phyloP scores from a whole-genome alignment of 2,888 invertebrate genomes.

The Caenorhabditis sp. region DNA sequence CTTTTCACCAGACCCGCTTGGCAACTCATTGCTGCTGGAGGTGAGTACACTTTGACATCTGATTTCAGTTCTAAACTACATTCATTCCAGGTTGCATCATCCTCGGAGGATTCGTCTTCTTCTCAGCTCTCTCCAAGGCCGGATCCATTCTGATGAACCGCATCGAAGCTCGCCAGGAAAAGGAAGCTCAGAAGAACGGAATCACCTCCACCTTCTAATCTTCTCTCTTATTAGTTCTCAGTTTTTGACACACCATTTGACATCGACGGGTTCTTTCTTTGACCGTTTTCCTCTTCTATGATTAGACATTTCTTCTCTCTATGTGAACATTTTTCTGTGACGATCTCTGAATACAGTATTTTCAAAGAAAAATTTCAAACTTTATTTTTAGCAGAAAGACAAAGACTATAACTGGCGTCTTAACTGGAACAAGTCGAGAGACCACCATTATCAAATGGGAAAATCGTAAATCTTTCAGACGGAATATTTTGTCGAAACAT shows the following conservation, averaged over 20 bases:
- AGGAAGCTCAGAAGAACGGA: constrained; percentile 55
- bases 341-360: constrained; percentile 43
- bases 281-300: neutral
- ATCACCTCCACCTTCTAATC: constrained; percentile 43
- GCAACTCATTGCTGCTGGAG: constrained; percentile 70
- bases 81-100: constrained; percentile 60
- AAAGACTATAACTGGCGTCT: too few relatives aligned
- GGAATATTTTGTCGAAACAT: neutral
- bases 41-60: neutral
- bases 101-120: constrained; percentile 72
- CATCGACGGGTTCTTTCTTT: constrained; percentile 13
- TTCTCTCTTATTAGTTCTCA: neutral
- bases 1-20: constrained; percentile 72
- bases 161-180: constrained; percentile 60
- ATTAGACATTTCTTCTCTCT: neutral
- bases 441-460: neutral
- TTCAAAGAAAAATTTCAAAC: constrained; percentile 16
- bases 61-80: neutral
- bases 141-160: constrained; percentile 68
- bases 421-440: too few relatives aligned
- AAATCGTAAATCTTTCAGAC: neutral
- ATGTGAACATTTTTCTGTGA: constrained; percentile 36
- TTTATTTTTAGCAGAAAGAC: too few relatives aligned
- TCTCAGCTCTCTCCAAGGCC: constrained; percentile 64
- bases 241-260: constrained; percentile 6